Evolutionary conservation across 2,113 vertebrate species (phyloP).

Genomic region (Entelurus aequoreus): DNA sequence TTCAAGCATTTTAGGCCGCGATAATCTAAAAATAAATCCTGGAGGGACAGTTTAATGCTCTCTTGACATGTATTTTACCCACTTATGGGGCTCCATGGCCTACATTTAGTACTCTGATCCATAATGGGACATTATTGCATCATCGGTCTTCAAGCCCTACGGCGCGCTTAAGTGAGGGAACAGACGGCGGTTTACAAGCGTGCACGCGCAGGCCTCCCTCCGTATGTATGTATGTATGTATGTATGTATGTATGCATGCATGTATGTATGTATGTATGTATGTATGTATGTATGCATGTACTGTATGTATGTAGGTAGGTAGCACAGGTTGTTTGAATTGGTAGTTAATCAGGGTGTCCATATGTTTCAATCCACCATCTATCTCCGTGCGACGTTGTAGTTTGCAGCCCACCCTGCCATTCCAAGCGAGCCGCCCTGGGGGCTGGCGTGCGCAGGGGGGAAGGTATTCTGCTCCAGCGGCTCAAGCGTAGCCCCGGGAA

Average conservation of each 20-base stretch:
- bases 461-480: constrained; percentile 23
- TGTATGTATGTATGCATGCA: background rate
- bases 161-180: constrained; percentile 50
- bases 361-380: constrained; percentile 66
- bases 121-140: constrained; percentile 61
- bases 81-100: constrained; percentile 36
- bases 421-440: constrained; percentile 22
- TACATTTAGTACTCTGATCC: constrained; percentile 50
- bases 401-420: background rate
- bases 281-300: constrained; percentile 5
- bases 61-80: constrained; percentile 18
- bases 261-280: background rate
- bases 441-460: constrained; percentile 12
- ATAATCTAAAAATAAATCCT: too few relatives aligned
- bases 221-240: constrained; percentile 1
- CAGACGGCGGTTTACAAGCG: constrained; percentile 32
- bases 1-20: too few relatives aligned
- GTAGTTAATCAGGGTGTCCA: constrained; percentile 54
- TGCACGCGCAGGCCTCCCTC: too few relatives aligned
- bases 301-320: background rate
- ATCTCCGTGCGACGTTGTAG: constrained; percentile 49
- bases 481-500: constrained; percentile 35
- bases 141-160: constrained; percentile 56
- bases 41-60: constrained; percentile 13
- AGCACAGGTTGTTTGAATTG: constrained; percentile 55